These are phyloP conservation scores for Phasia obesa DNA, from an alignment of 2,888 invertebrate species.

Conservation along the genomic window DNA sequence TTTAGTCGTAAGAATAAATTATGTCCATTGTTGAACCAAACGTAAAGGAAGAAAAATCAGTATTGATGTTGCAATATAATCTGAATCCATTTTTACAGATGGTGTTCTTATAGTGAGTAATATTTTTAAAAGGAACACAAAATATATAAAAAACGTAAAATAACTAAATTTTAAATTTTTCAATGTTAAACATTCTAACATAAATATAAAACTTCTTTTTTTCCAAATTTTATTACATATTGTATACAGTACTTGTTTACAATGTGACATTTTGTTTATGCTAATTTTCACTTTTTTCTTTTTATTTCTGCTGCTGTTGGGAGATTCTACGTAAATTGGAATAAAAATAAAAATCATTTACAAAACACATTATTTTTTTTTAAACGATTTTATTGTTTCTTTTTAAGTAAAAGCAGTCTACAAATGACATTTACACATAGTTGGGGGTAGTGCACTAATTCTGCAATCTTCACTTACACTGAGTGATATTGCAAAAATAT, in stretches of 20 bases:
- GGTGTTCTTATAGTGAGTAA: constrained; percentile 20
- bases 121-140: neutral
- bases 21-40: constrained; percentile 62
- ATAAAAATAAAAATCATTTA: constrained; percentile 32
- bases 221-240: constrained; percentile 2
- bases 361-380: constrained; percentile 52
- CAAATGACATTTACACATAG: constrained; percentile 72
- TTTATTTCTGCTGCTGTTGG: constrained; percentile 33
- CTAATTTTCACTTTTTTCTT: no score
- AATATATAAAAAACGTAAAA: no score
- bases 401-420: constrained; percentile 71
- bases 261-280: constrained; percentile 58
- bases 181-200: no score
- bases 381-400: constrained; percentile 68
- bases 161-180: neutral
- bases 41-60: constrained; percentile 23
- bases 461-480: no score
- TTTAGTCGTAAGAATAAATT: constrained; percentile 65
- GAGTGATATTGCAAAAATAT: no score
- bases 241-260: constrained; percentile 40
- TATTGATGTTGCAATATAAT: constrained; percentile 52
- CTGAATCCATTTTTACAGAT: constrained; percentile 26
- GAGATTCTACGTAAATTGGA: constrained; percentile 42
- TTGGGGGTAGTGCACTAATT: no score
- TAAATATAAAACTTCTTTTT: no score